Evolutionary conservation across 1,140 invertebrate genomes (phyloP).

Genomic region (Halesus radiatus): DNA sequence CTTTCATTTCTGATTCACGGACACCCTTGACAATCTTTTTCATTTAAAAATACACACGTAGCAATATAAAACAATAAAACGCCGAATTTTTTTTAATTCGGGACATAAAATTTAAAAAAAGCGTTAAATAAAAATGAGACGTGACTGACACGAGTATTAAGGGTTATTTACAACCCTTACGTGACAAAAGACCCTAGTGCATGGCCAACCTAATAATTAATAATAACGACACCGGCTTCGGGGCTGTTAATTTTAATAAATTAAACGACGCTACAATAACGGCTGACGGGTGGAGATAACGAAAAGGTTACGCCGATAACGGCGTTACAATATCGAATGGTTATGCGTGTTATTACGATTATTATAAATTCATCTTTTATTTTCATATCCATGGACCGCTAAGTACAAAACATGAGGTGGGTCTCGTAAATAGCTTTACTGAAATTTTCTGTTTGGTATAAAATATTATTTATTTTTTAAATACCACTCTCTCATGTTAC

Average conservation of each 20-base stretch:
- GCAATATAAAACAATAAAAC: conserved; percentile 20
- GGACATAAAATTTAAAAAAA: conserved; percentile 48
- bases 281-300: conserved; percentile 54
- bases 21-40: too few species aligned
- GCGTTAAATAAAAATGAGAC: conserved; percentile 39
- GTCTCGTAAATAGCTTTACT: too few species aligned
- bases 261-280: conserved; percentile 53
- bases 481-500: too few species aligned
- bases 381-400: too few species aligned
- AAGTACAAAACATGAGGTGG: too few species aligned
- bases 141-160: conserved; percentile 56
- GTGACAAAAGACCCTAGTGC: conserved; percentile 56
- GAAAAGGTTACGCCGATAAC: conserved; percentile 18
- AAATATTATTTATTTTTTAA: too few species aligned
- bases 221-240: conserved; percentile 17
- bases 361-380: too few species aligned
- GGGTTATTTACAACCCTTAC: conserved; percentile 56
- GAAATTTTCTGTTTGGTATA: too few species aligned
- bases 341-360: not conserved
- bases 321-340: conserved; percentile 14
- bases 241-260: conserved; percentile 57
- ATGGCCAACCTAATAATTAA: conserved; percentile 51
- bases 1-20: too few species aligned
- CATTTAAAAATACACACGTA: too few species aligned
- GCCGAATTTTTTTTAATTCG: not conserved